A percentile compares a stretch with the other conserved stretches of the same genome.
These are phyloP conservation scores for Tetranychus truncatus DNA, from an alignment of 2,888 invertebrate genomes.

Conservation along the genomic window DNA sequence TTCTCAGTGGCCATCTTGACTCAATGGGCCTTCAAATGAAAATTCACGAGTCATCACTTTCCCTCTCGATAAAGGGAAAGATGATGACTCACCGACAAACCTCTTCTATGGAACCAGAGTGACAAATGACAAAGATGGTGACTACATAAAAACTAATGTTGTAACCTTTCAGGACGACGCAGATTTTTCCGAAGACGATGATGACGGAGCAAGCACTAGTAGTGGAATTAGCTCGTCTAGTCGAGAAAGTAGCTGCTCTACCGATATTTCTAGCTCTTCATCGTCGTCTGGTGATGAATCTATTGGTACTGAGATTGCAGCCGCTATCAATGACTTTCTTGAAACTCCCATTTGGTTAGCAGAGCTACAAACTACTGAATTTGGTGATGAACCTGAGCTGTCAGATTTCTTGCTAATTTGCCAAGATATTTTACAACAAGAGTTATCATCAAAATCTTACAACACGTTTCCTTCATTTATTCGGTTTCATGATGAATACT, in stretches of 20 bases:
- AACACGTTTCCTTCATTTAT: constrained; percentile 73
- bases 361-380: constrained; percentile 33
- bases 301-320: neutral
- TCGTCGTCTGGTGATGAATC: neutral
- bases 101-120: neutral
- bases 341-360: constrained; percentile 57
- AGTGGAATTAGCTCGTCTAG: neutral
- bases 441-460: constrained; percentile 66
- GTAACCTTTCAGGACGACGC: neutral
- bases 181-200: neutral
- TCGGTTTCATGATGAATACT: constrained; percentile 33
- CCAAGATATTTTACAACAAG: constrained; percentile 56
- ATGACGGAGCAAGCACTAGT: neutral
- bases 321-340: constrained; percentile 36
- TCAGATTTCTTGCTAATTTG: constrained; percentile 59
- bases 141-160: neutral
- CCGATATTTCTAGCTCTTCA: neutral
- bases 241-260: neutral
- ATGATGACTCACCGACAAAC: neutral
- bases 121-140: constrained; percentile 3
- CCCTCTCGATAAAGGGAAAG: constrained; percentile 16
- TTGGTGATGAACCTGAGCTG: constrained; percentile 45
- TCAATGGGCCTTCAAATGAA: constrained; percentile 40
- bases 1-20: constrained; percentile 93
- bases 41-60: constrained; percentile 18